Percentiles rank a stretch among this genome's conserved stretches.
Conservation (phyloP, 2,113 vertebrate genomes). For the Sceloporus tristichus region DNA sequence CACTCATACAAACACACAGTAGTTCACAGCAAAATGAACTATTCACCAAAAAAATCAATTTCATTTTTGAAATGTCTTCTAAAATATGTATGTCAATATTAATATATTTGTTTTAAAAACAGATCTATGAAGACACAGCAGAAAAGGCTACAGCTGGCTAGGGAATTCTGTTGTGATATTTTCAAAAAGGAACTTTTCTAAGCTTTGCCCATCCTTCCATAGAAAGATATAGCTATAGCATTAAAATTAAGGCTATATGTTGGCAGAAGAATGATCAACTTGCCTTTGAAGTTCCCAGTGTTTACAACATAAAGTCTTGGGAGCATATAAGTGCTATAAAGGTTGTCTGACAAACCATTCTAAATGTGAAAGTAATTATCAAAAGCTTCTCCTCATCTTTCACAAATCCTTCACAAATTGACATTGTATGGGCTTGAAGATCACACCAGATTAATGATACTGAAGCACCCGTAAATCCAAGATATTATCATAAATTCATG, state of each 20-base stretch:
- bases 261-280: not conserved
- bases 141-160: no score
- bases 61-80: not conserved
- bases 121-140: no score
- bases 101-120: not conserved
- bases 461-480: slow-evolving; percentile 59
- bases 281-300: not conserved
- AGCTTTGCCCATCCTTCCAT: not conserved
- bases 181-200: no score
- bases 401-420: slow-evolving; percentile 64
- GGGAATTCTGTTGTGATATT: no score
- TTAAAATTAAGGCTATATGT: not conserved
- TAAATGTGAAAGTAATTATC: slow-evolving; percentile 54
- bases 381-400: slow-evolving; percentile 55
- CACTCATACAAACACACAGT: no score
- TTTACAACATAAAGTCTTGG: not conserved
- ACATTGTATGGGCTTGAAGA: slow-evolving; percentile 60
- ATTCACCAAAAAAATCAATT: no score
- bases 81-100: not conserved
- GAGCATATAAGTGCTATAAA: not conserved
- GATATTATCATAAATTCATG: slow-evolving; percentile 50
- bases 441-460: slow-evolving; percentile 55
- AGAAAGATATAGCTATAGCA: not conserved
- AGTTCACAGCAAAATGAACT: no score
- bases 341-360: not conserved